Base-by-base conservation (phyloP, 1,140 invertebrate species). In the Drosophila obscura region DNA sequence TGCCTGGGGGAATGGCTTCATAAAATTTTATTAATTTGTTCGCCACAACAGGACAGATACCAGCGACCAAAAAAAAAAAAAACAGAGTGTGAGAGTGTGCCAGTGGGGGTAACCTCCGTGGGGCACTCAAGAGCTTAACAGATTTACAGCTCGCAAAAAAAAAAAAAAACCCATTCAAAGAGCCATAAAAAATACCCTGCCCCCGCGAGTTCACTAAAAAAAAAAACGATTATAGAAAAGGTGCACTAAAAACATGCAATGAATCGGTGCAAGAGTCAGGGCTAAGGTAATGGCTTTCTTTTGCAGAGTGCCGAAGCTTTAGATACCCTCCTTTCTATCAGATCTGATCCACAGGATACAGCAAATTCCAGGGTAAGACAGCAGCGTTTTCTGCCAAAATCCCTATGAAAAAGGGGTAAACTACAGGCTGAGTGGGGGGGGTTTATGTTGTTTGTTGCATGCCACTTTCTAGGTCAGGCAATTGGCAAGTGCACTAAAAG, bases 1-100 rank as follows among this genome's bases (percentile, higher is more conserved):
- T 58, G 50, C 41, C 58, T 4, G 2, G 35, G 35, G 11, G 4
- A 13, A 39, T 39, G 35, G 11, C 35, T 62, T 62, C 78, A 82
- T 87, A 79, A 85, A 88, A 82, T 87, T 87, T 82, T 88, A 87
- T 87, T 85, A 85, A 88, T 80, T 88, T 80, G 46, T 45, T 39
- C 31, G 46, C 46, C 8, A 41, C 55, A 45, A 43, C 52, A 56
- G 9, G n/a, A 39, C 11, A 11, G 35, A 39, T 13, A 39, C 3
- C 35, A 39, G 35, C 6, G 6, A 28, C 26, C 5, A 28, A 28
- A 28, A 28, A 24, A 22, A 2, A 24, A 24, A 11, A 11, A 2
- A 24, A 24, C 7, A 11, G 43, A 8, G 26, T 13, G 11, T 11
- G 4, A 39, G 9, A 39, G 35, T 13, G 35, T 13, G 26, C 5